Evolutionary conservation across 1,140 invertebrate genomes (phyloP).

Genomic region (Maconellicoccus hirsutus): DNA sequence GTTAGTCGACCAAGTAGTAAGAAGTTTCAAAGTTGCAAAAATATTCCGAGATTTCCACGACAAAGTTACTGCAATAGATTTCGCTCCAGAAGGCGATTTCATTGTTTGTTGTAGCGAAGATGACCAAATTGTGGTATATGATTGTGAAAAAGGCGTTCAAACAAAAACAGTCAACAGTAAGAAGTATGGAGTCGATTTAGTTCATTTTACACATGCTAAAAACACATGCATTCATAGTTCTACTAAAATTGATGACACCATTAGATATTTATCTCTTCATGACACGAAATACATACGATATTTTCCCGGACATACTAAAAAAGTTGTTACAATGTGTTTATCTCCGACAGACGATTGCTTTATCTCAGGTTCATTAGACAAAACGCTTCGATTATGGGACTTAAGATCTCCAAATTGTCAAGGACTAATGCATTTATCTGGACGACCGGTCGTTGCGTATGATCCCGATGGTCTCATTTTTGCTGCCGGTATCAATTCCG

Average conservation of each 20-base stretch:
- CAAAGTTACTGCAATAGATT: constrained; percentile 95
- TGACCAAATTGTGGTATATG: constrained; percentile 98
- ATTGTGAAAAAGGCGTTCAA: constrained; percentile 94
- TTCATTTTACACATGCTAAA: constrained; percentile 95
- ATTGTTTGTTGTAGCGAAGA: constrained; percentile 97
- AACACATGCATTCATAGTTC: constrained; percentile 98
- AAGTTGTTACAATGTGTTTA: constrained; percentile 91
- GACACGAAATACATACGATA: constrained; percentile 98
- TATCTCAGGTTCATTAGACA: constrained; percentile 94
- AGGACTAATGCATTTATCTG: constrained; percentile 91
- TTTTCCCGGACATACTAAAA: constrained; percentile 91
- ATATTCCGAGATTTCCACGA: constrained; percentile 95
- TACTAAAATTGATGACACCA: constrained; percentile 97
- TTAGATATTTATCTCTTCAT: constrained; percentile 91
- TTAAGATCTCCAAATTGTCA: constrained; percentile 91
- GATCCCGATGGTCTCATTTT: constrained; percentile 98
- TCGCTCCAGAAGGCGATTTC: constrained; percentile 86
- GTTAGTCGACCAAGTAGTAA: constrained; percentile 82
- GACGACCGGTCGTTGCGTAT: constrained; percentile 90
- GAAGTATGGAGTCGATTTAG: constrained; percentile 98
- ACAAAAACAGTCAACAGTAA: constrained; percentile 94
- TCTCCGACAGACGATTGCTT: constrained; percentile 97
- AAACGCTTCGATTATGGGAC: constrained; percentile 94
- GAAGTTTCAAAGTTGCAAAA: constrained; percentile 90
- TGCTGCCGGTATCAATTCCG: constrained; percentile 95